Conservation (phyloP, 2,113 vertebrate species). For the Pagrus major region DNA sequence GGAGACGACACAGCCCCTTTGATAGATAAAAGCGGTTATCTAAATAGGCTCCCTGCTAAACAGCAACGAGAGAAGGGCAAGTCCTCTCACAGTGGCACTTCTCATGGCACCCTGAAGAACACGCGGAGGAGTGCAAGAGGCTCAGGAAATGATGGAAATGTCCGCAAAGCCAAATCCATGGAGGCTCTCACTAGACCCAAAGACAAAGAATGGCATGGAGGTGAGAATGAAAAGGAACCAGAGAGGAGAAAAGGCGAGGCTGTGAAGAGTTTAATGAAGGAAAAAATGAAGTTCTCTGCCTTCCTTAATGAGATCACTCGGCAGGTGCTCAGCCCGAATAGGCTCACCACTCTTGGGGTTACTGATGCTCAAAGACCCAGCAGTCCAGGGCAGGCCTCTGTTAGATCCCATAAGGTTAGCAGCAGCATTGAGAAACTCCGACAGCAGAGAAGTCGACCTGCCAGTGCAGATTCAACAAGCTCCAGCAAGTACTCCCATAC, state of each 20-base stretch:
- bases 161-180: constrained; percentile 86
- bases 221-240: constrained; percentile 57
- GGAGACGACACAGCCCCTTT: constrained; percentile 69
- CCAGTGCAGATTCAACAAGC: constrained; percentile 60
- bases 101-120: constrained; percentile 62
- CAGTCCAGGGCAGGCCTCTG: constrained; percentile 36
- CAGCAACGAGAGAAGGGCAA: constrained; percentile 43
- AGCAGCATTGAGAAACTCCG: constrained; percentile 40
- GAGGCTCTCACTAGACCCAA: constrained; percentile 78
- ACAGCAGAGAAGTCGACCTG: constrained; percentile 36
- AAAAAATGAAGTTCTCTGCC: constrained; percentile 87
- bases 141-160: constrained; percentile 46
- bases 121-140: constrained; percentile 14
- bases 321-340: constrained; percentile 87
- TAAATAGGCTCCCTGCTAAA: constrained; percentile 48
- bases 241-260: constrained; percentile 70
- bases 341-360: constrained; percentile 84
- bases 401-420: constrained; percentile 50
- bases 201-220: constrained; percentile 41
- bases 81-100: constrained; percentile 2
- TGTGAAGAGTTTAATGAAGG: constrained; percentile 76
- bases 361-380: constrained; percentile 65
- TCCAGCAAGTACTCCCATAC: constrained; percentile 64
- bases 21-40: constrained; percentile 49
- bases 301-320: constrained; percentile 89